Conservation (phyloP, 2,888 invertebrate species). For the Girardia tigrina region DNA sequence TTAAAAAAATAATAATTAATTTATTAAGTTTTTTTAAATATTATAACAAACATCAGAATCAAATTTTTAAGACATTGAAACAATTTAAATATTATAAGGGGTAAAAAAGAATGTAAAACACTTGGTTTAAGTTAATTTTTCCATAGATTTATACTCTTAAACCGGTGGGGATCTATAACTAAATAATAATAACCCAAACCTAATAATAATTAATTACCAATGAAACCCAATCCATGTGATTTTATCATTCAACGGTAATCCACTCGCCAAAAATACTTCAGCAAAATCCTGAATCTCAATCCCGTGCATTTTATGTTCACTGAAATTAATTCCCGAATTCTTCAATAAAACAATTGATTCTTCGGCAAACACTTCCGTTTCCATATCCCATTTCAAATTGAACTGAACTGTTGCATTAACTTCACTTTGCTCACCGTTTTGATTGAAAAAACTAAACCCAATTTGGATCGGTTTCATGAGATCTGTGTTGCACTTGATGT, state of each 20-base stretch:
- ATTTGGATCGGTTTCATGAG: conserved; percentile 85
- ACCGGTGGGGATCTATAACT: no score
- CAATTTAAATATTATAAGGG: no score
- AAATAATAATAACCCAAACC: no score
- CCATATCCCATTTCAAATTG: conserved; percentile 91
- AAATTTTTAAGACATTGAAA: no score
- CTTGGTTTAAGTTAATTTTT: no score
- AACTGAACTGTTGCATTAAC: conserved; percentile 87
- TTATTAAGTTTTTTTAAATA: no score
- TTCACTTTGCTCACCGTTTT: conserved; percentile 75
- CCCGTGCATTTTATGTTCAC: conserved; percentile 93
- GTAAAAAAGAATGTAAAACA: no score
- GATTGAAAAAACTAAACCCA: conserved; percentile 82
- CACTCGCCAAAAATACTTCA: conserved; percentile 88
- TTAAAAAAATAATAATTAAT: no score
- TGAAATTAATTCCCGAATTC: conserved; percentile 71
- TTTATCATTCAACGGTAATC: conserved; percentile 81
- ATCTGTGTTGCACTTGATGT: conserved; percentile 89
- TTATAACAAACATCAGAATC: no score
- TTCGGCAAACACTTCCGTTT: conserved; percentile 83
- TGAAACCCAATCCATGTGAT: conserved; percentile 82
- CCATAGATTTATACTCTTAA: no score
- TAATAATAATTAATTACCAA: no score
- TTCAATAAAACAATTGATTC: conserved; percentile 93
- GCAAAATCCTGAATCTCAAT: conserved; percentile 93